Conservation (phyloP, 2,888 invertebrate genomes). For the Megaustenia siamemsis region DNA sequence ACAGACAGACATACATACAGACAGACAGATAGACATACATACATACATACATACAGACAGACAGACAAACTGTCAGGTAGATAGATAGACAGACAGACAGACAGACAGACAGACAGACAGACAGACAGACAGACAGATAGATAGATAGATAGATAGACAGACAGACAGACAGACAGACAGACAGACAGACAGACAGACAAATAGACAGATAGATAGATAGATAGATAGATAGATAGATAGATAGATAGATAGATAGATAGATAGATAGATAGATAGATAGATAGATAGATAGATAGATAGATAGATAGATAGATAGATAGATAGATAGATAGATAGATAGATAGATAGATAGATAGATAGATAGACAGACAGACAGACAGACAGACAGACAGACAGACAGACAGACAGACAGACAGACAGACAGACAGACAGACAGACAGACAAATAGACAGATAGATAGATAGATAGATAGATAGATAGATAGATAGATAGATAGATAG, state of each 20-base stretch:
- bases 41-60: not conserved
- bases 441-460: not conserved
- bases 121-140: constrained; percentile 2
- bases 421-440: constrained; percentile 11
- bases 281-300: not conserved
- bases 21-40: constrained; percentile 3
- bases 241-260: constrained; percentile 2
- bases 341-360: constrained; percentile 20
- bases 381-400: constrained; percentile 18
- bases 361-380: constrained; percentile 10
- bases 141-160: constrained; percentile 17
- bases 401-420: not conserved
- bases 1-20: not conserved
- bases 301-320: not conserved
- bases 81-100: constrained; percentile 6
- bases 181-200: not conserved
- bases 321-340: constrained; percentile 20
- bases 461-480: not conserved
- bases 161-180: not conserved
- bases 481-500: no score
- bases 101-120: not conserved
- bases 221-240: constrained; percentile 22
- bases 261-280: constrained; percentile 1
- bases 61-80: not conserved
- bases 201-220: constrained; percentile 17